Evolutionary conservation across 1,140 invertebrate species (phyloP).

Genomic region (Zelostemma sp.): DNA sequence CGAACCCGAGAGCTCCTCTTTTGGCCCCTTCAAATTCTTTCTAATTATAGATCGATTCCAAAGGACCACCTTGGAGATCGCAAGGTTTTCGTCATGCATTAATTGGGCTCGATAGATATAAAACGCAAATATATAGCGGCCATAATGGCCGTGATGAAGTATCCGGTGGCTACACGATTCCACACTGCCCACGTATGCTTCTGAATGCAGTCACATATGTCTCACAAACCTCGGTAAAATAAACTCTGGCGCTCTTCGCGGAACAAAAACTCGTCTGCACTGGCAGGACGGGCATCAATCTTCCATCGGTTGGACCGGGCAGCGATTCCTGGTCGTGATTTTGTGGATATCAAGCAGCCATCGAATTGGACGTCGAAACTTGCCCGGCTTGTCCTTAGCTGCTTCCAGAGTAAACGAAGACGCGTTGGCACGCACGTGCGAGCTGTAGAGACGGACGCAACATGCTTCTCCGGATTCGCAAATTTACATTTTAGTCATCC

Average conservation of each 20-base stretch:
- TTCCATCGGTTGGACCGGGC: constrained; percentile 35
- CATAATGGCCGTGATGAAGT: constrained; percentile 24
- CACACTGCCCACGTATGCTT: constrained; percentile 21
- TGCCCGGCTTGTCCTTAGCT: constrained; percentile 34
- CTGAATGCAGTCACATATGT: constrained; percentile 44
- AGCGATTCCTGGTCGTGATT: constrained; percentile 42
- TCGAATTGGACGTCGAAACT: constrained; percentile 48
- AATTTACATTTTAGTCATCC: constrained; percentile 42
- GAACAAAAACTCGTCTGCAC: constrained; percentile 46
- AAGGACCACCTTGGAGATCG: constrained; percentile 37
- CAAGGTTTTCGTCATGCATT: constrained; percentile 37
- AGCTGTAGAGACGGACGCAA: constrained; percentile 35
- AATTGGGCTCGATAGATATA: constrained; percentile 46
- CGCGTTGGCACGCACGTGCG: constrained; percentile 49
- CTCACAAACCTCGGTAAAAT: constrained; percentile 28
- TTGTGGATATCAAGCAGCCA: constrained; percentile 46
- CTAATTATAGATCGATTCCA: too few species aligned
- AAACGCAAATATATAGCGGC: constrained; percentile 49
- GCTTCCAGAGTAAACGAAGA: constrained; percentile 28
- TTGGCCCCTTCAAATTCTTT: too few species aligned
- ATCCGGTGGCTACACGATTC: constrained; percentile 8
- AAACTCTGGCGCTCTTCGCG: constrained; percentile 38
- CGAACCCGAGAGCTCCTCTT: too few species aligned
- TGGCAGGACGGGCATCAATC: constrained; percentile 45
- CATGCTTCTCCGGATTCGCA: constrained; percentile 39